Percentiles rank a stretch among this genome's conserved stretches.
Evolutionary conservation across 2,113 vertebrate species (phyloP).

Genomic region (Salvelinus sp.): DNA sequence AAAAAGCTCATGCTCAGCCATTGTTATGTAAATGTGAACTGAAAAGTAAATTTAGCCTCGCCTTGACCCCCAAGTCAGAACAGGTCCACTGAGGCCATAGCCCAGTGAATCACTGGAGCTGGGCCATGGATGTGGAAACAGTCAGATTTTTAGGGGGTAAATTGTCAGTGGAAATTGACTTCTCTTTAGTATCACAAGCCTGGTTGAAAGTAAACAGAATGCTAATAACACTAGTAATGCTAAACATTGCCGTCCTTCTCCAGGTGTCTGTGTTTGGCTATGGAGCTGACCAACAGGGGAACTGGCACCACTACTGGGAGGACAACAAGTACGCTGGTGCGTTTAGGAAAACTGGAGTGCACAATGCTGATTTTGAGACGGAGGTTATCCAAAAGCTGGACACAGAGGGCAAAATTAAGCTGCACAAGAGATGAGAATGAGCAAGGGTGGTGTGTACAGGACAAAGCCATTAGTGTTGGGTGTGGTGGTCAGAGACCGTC

Average conservation of each 20-base stretch:
- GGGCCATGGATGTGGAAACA: no score
- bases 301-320: constrained; percentile 87
- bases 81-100: not conserved
- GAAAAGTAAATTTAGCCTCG: no score
- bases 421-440: constrained; percentile 47
- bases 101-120: not conserved
- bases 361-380: constrained; percentile 70
- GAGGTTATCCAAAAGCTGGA: constrained; percentile 66
- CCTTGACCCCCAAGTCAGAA: not conserved
- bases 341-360: constrained; percentile 77
- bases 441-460: not conserved
- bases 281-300: constrained; percentile 74
- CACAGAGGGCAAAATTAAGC: constrained; percentile 72
- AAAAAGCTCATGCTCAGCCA: not conserved
- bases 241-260: not conserved
- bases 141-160: no score
- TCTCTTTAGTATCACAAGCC: not conserved
- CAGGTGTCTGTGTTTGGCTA: constrained; percentile 84
- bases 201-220: not conserved
- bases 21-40: not conserved
- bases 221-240: not conserved
- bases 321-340: constrained; percentile 70
- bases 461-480: not conserved
- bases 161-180: no score
- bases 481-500: constrained; percentile 1